A percentile compares a stretch with the other conserved stretches of the same genome.
Conservation (phyloP, 2,113 vertebrate genomes). For the Phalacrocorax carbo region DNA sequence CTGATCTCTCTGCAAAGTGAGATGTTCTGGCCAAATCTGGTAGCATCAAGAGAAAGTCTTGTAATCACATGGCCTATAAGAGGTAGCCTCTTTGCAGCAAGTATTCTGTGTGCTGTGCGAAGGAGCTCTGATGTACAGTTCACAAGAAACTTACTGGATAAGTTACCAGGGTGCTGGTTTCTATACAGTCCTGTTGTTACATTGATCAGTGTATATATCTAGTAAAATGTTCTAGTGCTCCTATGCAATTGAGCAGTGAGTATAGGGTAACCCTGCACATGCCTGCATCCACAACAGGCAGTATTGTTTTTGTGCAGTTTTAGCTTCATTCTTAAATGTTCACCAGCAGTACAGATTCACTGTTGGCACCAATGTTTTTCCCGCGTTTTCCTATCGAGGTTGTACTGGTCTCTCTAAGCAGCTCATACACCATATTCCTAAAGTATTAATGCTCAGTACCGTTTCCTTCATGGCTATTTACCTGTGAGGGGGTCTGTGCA, state of each 20-base stretch:
- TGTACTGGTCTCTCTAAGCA: neutral
- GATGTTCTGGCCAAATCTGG: neutral
- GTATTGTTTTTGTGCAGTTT: rapidly evolving
- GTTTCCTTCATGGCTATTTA: neutral
- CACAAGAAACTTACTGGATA: neutral
- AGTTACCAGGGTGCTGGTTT: neutral
- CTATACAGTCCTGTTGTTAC: neutral
- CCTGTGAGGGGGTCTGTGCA: neutral
- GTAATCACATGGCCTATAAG: rapidly evolving
- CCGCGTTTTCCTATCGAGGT: neutral
- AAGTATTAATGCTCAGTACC: neutral
- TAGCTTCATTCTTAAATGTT: neutral
- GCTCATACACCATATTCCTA: rapidly evolving
- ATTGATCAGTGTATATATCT: neutral
- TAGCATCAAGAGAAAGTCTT: neutral
- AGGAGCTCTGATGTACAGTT: neutral
- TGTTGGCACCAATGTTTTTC: neutral
- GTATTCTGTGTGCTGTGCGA: neutral
- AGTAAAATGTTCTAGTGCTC: neutral
- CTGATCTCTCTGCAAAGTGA: neutral
- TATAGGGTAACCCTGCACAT: neutral
- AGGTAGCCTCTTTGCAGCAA: neutral
- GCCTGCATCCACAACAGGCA: neutral
- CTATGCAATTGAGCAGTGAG: neutral
- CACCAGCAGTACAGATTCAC: neutral